Evolutionary conservation across 2,113 vertebrate species (phyloP).

Genomic region (Podarcis cretensis): DNA sequence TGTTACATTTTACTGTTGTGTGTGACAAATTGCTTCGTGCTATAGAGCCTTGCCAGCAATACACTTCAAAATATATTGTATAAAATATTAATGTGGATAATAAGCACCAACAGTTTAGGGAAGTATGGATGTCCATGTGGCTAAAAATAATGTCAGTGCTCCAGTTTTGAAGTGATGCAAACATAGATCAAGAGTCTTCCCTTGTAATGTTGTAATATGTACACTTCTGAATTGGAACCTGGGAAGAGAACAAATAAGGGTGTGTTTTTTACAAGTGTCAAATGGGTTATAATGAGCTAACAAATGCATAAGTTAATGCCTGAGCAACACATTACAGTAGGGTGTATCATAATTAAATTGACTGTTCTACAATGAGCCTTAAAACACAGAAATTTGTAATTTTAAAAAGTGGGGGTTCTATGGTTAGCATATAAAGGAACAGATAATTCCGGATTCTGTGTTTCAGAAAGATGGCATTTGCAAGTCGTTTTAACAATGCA

Average conservation of each 20-base stretch:
- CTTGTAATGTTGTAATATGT: conserved; percentile 32
- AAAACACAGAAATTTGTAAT: conserved; percentile 23
- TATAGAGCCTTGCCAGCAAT: background rate
- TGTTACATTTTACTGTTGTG: background rate
- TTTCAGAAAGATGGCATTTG: conserved; percentile 40
- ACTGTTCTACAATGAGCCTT: conserved; percentile 4
- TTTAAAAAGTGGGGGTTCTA: background rate
- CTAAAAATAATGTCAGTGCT: background rate
- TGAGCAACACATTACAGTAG: conserved; percentile 29
- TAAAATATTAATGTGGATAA: background rate
- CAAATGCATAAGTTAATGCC: conserved; percentile 30
- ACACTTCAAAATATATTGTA: background rate
- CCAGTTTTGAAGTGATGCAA: background rate
- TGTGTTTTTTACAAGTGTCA: conserved; percentile 31
- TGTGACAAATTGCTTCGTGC: background rate
- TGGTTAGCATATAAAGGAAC: conserved; percentile 6
- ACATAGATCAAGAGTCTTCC: background rate
- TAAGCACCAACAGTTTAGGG: conserved; percentile 9
- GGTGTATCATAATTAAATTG: conserved; percentile 35
- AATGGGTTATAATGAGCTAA: conserved; percentile 33
- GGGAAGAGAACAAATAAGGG: background rate
- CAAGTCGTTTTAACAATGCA: conserved; percentile 28
- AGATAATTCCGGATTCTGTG: conserved; percentile 36
- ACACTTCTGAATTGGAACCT: background rate
- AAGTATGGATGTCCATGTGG: background rate